These are phyloP conservation scores for Temnothorax ravouxi DNA, from an alignment of 2,888 invertebrate species.

Conservation along the genomic window DNA sequence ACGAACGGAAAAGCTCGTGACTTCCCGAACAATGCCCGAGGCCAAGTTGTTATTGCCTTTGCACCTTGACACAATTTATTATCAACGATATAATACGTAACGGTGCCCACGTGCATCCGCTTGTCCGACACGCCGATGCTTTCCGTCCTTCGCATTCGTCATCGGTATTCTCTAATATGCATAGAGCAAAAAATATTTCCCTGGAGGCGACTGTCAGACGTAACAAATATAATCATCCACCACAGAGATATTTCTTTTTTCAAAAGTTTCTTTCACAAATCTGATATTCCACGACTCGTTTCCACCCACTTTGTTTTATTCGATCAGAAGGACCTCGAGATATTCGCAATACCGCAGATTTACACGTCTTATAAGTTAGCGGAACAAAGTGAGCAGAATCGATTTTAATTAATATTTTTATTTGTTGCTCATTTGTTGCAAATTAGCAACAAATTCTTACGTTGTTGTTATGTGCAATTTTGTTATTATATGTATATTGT, in stretches of 20 bases:
- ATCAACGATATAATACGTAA: conserved; percentile 4
- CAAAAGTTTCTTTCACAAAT: not conserved
- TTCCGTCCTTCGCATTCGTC: not conserved
- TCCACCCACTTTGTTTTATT: not conserved
- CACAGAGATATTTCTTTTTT: not conserved
- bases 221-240: conserved; percentile 11
- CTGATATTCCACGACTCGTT: conserved; percentile 16
- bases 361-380: no score
- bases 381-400: no score
- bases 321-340: conserved; percentile 7
- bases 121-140: conserved; percentile 15
- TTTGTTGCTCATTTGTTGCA: no score
- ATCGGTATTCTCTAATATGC: not conserved
- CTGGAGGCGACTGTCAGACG: not conserved
- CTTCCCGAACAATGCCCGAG: conserved; percentile 47
- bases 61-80: conserved; percentile 59
- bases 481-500: no score
- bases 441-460: no score
- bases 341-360: not conserved
- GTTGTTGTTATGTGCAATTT: no score
- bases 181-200: conserved; percentile 14
- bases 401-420: no score
- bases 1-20: conserved; percentile 40
- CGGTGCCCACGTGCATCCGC: conserved; percentile 27
- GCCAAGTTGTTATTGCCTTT: conserved; percentile 49